A percentile compares a stretch with the other conserved stretches of the same genome.
phyloP scores from a whole-genome alignment of 2,797 vertebrate genomes.

The Urocyon cinereoargenteus region DNA sequence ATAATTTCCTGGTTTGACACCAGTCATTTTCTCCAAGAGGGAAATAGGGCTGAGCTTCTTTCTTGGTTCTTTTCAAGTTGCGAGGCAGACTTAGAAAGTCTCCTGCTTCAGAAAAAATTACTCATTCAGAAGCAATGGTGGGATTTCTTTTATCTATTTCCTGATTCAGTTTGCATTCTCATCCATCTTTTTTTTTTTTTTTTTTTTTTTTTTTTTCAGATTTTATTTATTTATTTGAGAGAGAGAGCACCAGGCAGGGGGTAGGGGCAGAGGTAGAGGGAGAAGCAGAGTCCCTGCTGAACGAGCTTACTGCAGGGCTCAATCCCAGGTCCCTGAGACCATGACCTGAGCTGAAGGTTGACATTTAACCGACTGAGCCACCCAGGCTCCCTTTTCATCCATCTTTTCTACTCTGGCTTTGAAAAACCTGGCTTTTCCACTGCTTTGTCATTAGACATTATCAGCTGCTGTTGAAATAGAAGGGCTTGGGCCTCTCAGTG shows the following conservation, averaged over 20 bases:
- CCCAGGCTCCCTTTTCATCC: background rate
- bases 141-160: background rate
- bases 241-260: background rate
- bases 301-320: background rate
- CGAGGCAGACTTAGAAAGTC: slow-evolving; percentile 2
- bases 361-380: background rate
- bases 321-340: background rate
- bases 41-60: background rate
- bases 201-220: background rate
- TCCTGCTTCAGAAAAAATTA: background rate
- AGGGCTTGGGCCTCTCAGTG: background rate
- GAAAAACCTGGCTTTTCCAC: background rate
- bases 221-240: background rate
- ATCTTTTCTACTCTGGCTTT: slow-evolving; percentile 34
- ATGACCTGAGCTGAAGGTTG: background rate
- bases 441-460: slow-evolving; percentile 1
- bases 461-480: background rate
- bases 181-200: background rate
- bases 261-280: background rate
- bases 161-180: background rate
- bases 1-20: background rate
- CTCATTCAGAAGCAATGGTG: background rate
- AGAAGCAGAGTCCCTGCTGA: background rate
- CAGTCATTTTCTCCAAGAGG: slow-evolving; percentile 11
- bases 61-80: background rate